Conservation (phyloP, 1,140 invertebrate species). For the Drosophila tropicalis region DNA sequence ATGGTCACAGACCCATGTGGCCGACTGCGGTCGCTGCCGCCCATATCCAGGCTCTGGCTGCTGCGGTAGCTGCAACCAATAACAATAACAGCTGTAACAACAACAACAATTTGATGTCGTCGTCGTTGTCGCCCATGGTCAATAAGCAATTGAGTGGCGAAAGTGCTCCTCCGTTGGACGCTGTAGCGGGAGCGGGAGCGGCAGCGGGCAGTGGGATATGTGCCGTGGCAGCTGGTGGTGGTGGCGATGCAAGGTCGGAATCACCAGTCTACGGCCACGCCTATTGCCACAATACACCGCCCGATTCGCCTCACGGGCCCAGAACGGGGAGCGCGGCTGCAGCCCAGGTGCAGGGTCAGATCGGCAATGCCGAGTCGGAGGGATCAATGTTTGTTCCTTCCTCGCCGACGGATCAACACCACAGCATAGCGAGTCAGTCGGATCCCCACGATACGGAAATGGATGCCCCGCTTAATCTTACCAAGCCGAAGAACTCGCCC, state of each 20-base stretch:
- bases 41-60: slow-evolving; percentile 77
- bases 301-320: slow-evolving; percentile 72
- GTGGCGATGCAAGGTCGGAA: slow-evolving; percentile 32
- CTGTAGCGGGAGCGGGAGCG: slow-evolving; percentile 8
- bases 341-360: background rate
- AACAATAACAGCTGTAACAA: slow-evolving; percentile 43
- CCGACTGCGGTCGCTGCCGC: slow-evolving; percentile 73
- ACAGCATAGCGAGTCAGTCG: slow-evolving; percentile 39
- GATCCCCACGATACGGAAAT: slow-evolving; percentile 79
- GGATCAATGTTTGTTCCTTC: slow-evolving; percentile 33
- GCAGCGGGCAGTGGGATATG: slow-evolving; percentile 18
- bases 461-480: slow-evolving; percentile 94
- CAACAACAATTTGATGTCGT: slow-evolving; percentile 35
- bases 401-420: slow-evolving; percentile 63
- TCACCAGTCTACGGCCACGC: slow-evolving; percentile 30
- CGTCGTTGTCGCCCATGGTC: background rate
- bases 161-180: slow-evolving; percentile 17
- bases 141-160: slow-evolving; percentile 19
- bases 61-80: slow-evolving; percentile 61
- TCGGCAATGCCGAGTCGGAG: slow-evolving; percentile 8
- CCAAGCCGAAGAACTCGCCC: slow-evolving; percentile 90
- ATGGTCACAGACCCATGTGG: slow-evolving; percentile 64
- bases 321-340: slow-evolving; percentile 17
- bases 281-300: slow-evolving; percentile 81
- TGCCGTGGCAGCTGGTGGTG: background rate